These are phyloP conservation scores for Lamellibrachia luymesi DNA, from an alignment of 1,140 invertebrate species.

Conservation along the genomic window DNA sequence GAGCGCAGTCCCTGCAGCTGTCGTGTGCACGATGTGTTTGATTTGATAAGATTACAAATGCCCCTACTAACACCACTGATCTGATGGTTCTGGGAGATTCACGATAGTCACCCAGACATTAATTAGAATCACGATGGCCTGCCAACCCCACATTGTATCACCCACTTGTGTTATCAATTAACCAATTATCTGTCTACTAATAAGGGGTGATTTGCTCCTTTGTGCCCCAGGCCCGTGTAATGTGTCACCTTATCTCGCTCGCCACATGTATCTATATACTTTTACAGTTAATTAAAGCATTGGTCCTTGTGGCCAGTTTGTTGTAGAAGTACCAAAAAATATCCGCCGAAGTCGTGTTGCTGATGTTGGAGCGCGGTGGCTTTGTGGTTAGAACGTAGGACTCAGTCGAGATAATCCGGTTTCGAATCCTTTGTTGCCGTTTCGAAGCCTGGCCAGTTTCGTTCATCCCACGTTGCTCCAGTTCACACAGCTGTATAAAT, in stretches of 20 bases:
- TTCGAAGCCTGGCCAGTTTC: too few relatives aligned
- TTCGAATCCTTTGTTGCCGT: too few relatives aligned
- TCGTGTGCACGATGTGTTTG: neutral
- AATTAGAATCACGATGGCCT: neutral
- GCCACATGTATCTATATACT: neutral
- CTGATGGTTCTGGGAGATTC: neutral
- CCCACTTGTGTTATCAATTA: neutral
- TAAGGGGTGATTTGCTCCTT: neutral
- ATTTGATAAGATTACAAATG: neutral
- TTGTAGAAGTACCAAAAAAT: neutral
- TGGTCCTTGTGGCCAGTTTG: neutral
- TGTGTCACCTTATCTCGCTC: neutral
- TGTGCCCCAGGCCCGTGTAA: neutral
- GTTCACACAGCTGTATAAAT: too few relatives aligned
- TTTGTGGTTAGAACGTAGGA: too few relatives aligned
- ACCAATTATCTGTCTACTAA: neutral
- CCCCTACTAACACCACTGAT: neutral
- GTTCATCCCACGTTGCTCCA: too few relatives aligned
- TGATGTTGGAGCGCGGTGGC: too few relatives aligned
- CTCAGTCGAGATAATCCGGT: too few relatives aligned
- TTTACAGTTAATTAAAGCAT: neutral
- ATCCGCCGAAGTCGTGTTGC: neutral
- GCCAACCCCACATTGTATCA: neutral
- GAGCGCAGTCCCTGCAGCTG: neutral
- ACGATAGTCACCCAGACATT: neutral